Conservation (phyloP, 2,888 invertebrate species). For the Drosophila borborema region DNA sequence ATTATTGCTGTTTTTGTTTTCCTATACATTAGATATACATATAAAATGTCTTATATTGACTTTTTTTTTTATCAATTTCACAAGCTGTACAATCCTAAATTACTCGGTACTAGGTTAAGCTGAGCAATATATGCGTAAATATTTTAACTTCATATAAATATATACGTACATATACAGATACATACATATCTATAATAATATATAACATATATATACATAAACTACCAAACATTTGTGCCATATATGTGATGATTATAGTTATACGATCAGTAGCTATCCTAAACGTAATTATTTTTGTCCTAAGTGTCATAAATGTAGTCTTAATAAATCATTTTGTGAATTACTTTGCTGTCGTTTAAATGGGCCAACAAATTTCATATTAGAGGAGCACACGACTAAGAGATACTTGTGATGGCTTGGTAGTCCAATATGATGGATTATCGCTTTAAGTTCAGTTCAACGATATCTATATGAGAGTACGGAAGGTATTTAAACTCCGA, state of each 20-base stretch:
- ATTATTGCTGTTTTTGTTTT: background rate
- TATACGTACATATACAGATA: background rate
- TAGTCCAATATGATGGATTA: too few relatives aligned
- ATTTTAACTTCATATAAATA: background rate
- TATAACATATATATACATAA: conserved; percentile 11
- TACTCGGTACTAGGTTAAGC: conserved; percentile 37
- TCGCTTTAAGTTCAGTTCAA: too few relatives aligned
- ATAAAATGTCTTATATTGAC: conserved; percentile 17
- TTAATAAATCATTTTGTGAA: conserved; percentile 4
- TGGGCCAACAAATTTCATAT: background rate
- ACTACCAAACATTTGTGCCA: conserved; percentile 77
- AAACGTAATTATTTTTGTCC: conserved; percentile 61
- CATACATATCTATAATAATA: too few relatives aligned
- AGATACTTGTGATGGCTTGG: background rate
- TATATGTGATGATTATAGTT: conserved; percentile 81
- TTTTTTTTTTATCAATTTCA: background rate
- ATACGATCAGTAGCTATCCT: conserved; percentile 65
- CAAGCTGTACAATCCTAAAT: conserved; percentile 19
- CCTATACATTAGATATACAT: conserved; percentile 16
- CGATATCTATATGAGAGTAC: too few relatives aligned
- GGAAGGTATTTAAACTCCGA: background rate
- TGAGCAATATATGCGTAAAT: conserved; percentile 30
- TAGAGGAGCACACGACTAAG: background rate
- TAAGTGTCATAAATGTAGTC: conserved; percentile 30
- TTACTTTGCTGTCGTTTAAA: background rate